These are phyloP conservation scores for Xylota sylvarum DNA, from an alignment of 2,888 invertebrate species.

Conservation along the genomic window DNA sequence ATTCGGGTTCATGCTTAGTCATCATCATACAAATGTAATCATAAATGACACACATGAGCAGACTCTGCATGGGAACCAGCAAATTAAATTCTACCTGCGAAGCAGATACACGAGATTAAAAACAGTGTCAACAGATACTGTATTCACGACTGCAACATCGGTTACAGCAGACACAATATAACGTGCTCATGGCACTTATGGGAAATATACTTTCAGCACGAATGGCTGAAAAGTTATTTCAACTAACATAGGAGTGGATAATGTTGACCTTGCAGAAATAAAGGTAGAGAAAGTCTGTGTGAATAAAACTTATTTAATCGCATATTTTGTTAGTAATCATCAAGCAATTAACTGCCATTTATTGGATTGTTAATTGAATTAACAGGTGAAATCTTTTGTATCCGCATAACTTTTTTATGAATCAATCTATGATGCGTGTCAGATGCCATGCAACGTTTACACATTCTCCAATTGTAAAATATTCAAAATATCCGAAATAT, in stretches of 20 bases:
- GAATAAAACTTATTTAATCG: slow-evolving; percentile 2
- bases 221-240: slow-evolving; percentile 8
- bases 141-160: slow-evolving; percentile 14
- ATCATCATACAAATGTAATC: not conserved
- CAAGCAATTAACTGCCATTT: slow-evolving; percentile 1
- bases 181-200: not conserved
- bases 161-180: slow-evolving; percentile 1
- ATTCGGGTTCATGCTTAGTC: not conserved
- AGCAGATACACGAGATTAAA: not conserved
- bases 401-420: not conserved
- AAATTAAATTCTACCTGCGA: not conserved
- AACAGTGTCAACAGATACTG: slow-evolving; percentile 15
- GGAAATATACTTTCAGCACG: not conserved
- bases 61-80: slow-evolving; percentile 14
- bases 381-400: not conserved
- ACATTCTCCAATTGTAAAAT: too few relatives aligned
- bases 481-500: too few relatives aligned
- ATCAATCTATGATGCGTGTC: too few relatives aligned
- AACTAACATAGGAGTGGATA: slow-evolving; percentile 1
- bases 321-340: not conserved
- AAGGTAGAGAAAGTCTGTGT: slow-evolving; percentile 11
- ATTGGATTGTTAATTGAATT: not conserved
- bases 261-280: slow-evolving; percentile 20
- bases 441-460: too few relatives aligned
- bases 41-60: not conserved